These are phyloP conservation scores for Patella pellucida DNA, from an alignment of 2,888 invertebrate species.

Conservation along the genomic window DNA sequence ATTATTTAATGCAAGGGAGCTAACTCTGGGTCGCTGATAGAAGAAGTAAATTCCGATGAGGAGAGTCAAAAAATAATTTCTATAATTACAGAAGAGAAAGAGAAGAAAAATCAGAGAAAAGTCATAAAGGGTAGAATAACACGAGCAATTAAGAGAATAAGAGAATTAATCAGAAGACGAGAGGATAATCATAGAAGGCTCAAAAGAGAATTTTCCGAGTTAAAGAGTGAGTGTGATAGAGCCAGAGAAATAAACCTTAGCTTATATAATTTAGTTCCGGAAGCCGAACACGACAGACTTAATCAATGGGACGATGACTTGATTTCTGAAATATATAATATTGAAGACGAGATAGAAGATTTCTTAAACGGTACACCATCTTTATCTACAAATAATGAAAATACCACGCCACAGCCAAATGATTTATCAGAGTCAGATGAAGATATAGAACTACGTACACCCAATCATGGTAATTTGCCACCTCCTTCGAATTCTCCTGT, in stretches of 20 bases:
- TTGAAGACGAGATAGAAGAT: slow-evolving; percentile 7
- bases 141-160: slow-evolving; percentile 13
- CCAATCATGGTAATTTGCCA: too few species aligned
- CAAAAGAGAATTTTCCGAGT: not conserved
- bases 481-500: too few species aligned
- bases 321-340: not conserved
- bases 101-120: slow-evolving; percentile 3
- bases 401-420: too few species aligned
- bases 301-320: slow-evolving; percentile 2
- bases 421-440: too few species aligned
- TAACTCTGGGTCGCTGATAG: not conserved
- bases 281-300: not conserved
- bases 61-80: not conserved
- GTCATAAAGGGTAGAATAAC: slow-evolving; percentile 6
- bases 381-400: not conserved
- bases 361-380: not conserved
- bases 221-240: not conserved
- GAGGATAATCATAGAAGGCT: not conserved
- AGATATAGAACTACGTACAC: too few species aligned
- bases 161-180: not conserved
- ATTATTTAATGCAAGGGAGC: too few species aligned
- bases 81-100: not conserved
- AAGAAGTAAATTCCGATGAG: not conserved
- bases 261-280: not conserved
- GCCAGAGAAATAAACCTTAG: not conserved